Percentiles rank a stretch among this genome's conserved stretches.
Evolutionary conservation across 2,113 vertebrate species (phyloP).

Genomic region (Paedocypris sp.): DNA sequence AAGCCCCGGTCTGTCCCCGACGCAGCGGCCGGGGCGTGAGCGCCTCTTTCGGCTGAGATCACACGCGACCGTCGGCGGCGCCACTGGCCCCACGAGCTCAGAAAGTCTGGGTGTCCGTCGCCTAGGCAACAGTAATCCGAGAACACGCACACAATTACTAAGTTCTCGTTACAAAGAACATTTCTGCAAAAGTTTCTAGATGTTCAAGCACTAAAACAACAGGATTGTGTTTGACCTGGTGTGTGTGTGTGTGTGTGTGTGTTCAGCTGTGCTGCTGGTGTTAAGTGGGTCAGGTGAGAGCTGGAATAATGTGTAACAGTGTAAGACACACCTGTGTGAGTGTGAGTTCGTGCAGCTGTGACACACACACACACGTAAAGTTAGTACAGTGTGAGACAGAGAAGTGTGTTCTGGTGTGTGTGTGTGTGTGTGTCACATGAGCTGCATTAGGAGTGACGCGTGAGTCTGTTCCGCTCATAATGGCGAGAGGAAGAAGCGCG

Average conservation of each 20-base stretch:
- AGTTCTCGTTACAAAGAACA: too few species aligned
- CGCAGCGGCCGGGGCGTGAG: too few species aligned
- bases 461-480: too few species aligned
- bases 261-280: background rate
- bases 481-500: background rate
- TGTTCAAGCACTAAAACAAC: too few species aligned
- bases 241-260: background rate
- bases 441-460: slow-evolving; percentile 19
- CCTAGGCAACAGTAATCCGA: background rate
- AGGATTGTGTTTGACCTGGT: background rate
- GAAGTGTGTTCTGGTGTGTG: too few species aligned
- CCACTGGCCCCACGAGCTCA: slow-evolving; percentile 21
- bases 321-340: slow-evolving; percentile 27
- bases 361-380: background rate
- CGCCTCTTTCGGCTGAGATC: too few species aligned
- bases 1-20: slow-evolving; percentile 24
- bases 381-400: too few species aligned
- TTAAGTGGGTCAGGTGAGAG: slow-evolving; percentile 23
- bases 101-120: background rate
- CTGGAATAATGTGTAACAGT: slow-evolving; percentile 26
- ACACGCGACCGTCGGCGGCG: too few species aligned
- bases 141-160: too few species aligned
- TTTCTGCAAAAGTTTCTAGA: too few species aligned
- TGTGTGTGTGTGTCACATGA: slow-evolving; percentile 40
- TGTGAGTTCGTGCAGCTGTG: slow-evolving; percentile 9